A percentile compares a stretch with the other conserved stretches of the same genome.
Conservation (phyloP, 1,140 invertebrate genomes). For the Panulirus ornatus region DNA sequence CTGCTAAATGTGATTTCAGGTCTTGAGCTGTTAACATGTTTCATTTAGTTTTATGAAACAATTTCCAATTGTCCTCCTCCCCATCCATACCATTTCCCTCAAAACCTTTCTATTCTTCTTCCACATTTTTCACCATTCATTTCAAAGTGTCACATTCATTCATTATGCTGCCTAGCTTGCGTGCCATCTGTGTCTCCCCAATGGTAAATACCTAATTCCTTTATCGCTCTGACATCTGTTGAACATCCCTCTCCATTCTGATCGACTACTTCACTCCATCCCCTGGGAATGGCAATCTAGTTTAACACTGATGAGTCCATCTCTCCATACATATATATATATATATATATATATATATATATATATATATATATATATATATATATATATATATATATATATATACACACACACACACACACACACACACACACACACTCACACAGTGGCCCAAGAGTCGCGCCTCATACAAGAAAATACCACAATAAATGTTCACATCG, state of each 20-base stretch:
- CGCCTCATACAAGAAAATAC: neutral
- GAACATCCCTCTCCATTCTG: neutral
- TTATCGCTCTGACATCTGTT: too few relatives aligned
- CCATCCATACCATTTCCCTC: too few relatives aligned
- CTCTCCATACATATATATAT: neutral
- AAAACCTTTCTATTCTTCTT: too few relatives aligned
- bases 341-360: neutral
- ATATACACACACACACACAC: constrained; percentile 17
- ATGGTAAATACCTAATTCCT: too few relatives aligned
- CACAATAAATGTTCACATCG: neutral
- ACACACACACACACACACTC: constrained; percentile 14
- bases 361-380: neutral
- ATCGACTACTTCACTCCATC: neutral
- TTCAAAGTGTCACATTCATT: too few relatives aligned
- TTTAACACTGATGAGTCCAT: neutral
- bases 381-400: constrained; percentile 1
- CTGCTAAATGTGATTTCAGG: too few relatives aligned
- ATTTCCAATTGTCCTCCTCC: too few relatives aligned
- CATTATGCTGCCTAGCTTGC: too few relatives aligned
- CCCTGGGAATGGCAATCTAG: neutral
- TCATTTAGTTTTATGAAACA: too few relatives aligned
- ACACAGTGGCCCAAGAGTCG: neutral
- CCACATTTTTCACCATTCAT: too few relatives aligned
- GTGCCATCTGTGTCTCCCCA: too few relatives aligned
- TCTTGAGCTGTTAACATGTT: too few relatives aligned